Base-by-base conservation (phyloP, 2,888 invertebrate species). In the Trypoxylon attenuatum region DNA sequence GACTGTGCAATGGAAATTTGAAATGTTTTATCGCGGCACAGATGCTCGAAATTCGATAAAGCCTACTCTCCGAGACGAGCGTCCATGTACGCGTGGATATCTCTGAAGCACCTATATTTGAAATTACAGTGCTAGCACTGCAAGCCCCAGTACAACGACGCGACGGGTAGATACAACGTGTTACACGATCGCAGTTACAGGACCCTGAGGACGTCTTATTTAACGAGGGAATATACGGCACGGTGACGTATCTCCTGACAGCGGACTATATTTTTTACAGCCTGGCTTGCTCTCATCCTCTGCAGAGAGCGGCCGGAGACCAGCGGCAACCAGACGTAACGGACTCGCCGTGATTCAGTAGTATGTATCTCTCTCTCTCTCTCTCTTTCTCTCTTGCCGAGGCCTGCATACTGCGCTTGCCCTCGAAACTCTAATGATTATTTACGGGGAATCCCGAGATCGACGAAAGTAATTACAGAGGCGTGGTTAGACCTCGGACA, bases 371-470 rank as follows among this genome's bases (percentile, higher is more conserved):
- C 16, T 5, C 33, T 16, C 23, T 19, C 15, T n/a, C 4, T 27
- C 41, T 39, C 15, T 18, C 13, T 39, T 19, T 5, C 33, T 16
- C 23, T 19, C 15, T n/a, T 10, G 25, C n/a, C 18, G 29, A 16
- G 21, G 23, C 8, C 46, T 42, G 42, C n/a, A n/a, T n/a, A n/a
- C n/a, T n/a, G n/a, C n/a, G n/a, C n/a, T n/a, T n/a, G 55, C 59
- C 52, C 68, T 45, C 56, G 59, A 53, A 71, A 60, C 55, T 51
- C 52, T 73, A 71, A 66, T 62, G 65, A 74, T 73, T 74, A 71
- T 71, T 73, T 69, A 73, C 54, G 60, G 41, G 38, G 56, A 51
- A 53, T 39, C 15, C 33, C 22, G 43, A 21, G 46, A 58, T 51
- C 57, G 64, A 67, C 58, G 58, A 72, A 58, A 57, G 61, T 62